Conservation (phyloP, 2,797 vertebrate genomes). For the Distichodus sexfasciatus region DNA sequence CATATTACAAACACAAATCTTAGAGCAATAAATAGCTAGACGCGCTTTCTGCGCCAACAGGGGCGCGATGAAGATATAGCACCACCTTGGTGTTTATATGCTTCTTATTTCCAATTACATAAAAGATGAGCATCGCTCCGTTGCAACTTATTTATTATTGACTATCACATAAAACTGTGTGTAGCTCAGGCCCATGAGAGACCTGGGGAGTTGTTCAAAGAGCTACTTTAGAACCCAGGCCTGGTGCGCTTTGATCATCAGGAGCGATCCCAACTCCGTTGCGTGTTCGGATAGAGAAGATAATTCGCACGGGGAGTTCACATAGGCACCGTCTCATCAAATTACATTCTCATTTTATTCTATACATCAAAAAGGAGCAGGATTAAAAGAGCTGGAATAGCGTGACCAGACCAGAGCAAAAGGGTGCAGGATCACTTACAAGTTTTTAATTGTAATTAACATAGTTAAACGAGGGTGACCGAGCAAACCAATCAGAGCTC, state of each 20-base stretch:
- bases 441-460: neutral
- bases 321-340: neutral
- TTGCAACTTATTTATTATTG: conserved; percentile 28
- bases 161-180: conserved; percentile 27
- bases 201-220: conserved; percentile 1
- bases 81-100: conserved; percentile 14
- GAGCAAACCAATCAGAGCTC: too few species aligned
- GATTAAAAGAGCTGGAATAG: neutral
- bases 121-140: conserved; percentile 27
- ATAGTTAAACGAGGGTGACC: neutral
- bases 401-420: neutral
- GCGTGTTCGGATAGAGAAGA: neutral
- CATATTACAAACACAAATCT: conserved; percentile 32
- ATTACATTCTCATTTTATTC: neutral
- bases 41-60: neutral
- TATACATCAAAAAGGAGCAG: neutral
- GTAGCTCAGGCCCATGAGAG: conserved; percentile 24
- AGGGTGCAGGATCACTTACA: neutral
- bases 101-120: conserved; percentile 29
- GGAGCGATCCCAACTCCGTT: conserved; percentile 7
- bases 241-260: conserved; percentile 15
- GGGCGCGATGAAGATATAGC: conserved; percentile 21
- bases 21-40: conserved; percentile 10
- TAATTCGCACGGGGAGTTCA: neutral
- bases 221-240: neutral